These are phyloP conservation scores for Leptocoma aspasia DNA, from an alignment of 2,113 vertebrate genomes.

Conservation along the genomic window DNA sequence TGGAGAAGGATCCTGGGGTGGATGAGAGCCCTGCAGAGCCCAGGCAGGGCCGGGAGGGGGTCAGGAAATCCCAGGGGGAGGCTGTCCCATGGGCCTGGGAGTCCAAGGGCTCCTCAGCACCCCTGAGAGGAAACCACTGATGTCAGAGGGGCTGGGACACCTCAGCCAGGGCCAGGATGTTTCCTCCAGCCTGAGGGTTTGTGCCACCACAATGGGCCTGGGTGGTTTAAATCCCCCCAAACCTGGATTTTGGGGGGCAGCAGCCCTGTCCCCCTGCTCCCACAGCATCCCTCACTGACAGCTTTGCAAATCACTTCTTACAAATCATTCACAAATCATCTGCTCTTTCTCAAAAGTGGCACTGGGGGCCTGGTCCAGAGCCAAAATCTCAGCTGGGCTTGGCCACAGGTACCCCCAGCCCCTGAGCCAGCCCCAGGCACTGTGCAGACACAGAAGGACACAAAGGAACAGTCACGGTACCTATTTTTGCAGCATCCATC, in stretches of 20 bases:
- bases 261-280: not conserved
- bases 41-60: no score
- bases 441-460: not conserved
- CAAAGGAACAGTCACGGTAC: conserved; percentile 57
- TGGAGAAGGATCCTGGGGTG: no score
- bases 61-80: not conserved
- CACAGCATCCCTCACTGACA: rapidly evolving
- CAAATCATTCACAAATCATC: not conserved
- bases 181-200: not conserved
- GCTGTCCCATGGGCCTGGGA: rapidly evolving
- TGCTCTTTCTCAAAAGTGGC: not conserved
- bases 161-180: not conserved
- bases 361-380: not conserved
- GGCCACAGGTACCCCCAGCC: rapidly evolving
- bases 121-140: not conserved
- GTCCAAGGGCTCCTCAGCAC: not conserved
- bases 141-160: not conserved
- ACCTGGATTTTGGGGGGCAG: not conserved
- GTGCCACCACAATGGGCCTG: not conserved
- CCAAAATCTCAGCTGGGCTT: not conserved
- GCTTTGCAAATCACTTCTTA: not conserved
- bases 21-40: no score
- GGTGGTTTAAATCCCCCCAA: not conserved
- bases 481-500: conserved; percentile 84
- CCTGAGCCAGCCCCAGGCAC: rapidly evolving